Evolutionary conservation across 2,797 vertebrate species (phyloP).

Genomic region (Scarus forsteni): DNA sequence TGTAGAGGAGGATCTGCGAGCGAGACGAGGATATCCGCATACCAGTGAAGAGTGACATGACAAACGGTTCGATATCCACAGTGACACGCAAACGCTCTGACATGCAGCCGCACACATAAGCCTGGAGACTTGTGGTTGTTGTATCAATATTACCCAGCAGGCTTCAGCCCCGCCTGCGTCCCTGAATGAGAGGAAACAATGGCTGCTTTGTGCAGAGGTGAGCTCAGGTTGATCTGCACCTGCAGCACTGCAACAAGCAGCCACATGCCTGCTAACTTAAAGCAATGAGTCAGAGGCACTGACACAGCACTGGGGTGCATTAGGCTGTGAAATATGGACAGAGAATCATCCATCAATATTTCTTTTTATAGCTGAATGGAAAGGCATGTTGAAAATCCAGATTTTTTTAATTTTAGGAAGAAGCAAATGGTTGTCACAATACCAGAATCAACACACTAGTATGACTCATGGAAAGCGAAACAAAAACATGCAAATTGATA

Average conservation of each 20-base stretch:
- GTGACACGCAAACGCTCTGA: not conserved
- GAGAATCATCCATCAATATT: too few species aligned
- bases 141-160: slow-evolving; percentile 47
- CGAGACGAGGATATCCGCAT: slow-evolving; percentile 58
- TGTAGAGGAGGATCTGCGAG: slow-evolving; percentile 12
- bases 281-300: slow-evolving; percentile 60
- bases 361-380: too few species aligned
- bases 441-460: too few species aligned
- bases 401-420: too few species aligned
- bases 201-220: slow-evolving; percentile 62
- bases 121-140: slow-evolving; percentile 9
- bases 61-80: slow-evolving; percentile 25
- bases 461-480: too few species aligned
- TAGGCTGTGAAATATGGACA: too few species aligned
- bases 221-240: slow-evolving; percentile 63
- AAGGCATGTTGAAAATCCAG: too few species aligned
- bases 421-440: too few species aligned
- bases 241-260: slow-evolving; percentile 72
- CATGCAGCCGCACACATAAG: not conserved
- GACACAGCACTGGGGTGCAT: slow-evolving; percentile 21
- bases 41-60: slow-evolving; percentile 32
- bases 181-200: slow-evolving; percentile 63
- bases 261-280: slow-evolving; percentile 63
- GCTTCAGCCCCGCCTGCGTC: slow-evolving; percentile 22
- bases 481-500: too few species aligned